These are phyloP conservation scores for Digitonthophagus gazella DNA, from an alignment of 2,888 invertebrate genomes.

Conservation along the genomic window DNA sequence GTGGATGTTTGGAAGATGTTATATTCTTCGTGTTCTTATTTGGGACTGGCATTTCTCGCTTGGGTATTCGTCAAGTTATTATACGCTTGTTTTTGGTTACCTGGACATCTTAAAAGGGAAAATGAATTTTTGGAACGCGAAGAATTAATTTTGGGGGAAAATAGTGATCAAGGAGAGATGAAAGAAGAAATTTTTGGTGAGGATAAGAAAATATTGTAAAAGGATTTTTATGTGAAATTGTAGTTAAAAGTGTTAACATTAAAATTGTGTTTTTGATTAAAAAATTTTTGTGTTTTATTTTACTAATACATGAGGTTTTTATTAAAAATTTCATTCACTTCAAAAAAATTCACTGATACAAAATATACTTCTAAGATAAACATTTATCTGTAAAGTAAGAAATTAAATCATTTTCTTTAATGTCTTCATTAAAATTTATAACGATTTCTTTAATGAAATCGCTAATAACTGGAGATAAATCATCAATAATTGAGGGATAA, in stretches of 20 bases:
- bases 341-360: no score
- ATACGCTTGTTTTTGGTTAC: slow-evolving; percentile 65
- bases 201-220: neutral
- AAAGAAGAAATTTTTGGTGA: neutral
- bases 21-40: slow-evolving; percentile 61
- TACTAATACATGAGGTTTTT: no score
- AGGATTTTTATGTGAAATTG: no score
- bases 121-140: slow-evolving; percentile 43
- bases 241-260: no score
- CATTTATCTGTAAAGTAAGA: neutral
- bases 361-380: neutral
- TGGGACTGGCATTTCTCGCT: slow-evolving; percentile 59
- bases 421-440: neutral
- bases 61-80: slow-evolving; percentile 67
- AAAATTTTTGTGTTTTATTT: no score
- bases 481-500: neutral
- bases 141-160: no score
- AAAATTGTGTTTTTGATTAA: neutral
- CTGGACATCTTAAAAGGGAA: slow-evolving; percentile 59
- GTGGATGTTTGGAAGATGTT: slow-evolving; percentile 69
- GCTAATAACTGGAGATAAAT: neutral
- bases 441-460: neutral
- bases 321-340: no score
- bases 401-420: neutral
- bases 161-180: no score